Conservation (phyloP, 2,888 invertebrate species). For the Pterobdella sp. region DNA sequence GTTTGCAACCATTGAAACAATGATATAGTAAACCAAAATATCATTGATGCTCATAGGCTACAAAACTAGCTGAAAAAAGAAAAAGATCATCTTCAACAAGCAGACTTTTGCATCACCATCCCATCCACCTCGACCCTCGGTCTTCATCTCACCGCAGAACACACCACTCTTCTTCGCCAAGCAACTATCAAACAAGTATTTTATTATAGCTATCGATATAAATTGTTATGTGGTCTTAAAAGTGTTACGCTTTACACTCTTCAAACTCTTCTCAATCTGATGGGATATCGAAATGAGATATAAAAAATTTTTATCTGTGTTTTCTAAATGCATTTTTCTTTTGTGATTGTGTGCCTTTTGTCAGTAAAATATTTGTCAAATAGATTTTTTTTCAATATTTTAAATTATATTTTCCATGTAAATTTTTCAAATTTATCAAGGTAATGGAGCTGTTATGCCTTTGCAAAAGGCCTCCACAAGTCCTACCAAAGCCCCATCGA, state of each 20-base stretch:
- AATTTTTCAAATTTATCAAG: background rate
- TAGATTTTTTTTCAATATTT: background rate
- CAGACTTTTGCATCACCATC: background rate
- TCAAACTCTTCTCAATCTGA: no score
- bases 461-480: background rate
- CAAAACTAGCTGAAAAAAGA: background rate
- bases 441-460: background rate
- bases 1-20: no score
- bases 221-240: no score
- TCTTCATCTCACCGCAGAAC: background rate
- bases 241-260: no score
- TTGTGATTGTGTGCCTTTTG: background rate
- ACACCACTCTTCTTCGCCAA: conserved; percentile 3
- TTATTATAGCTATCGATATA: no score
- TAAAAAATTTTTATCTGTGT: background rate
- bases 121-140: background rate
- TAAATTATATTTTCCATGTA: background rate
- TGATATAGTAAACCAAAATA: no score
- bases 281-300: no score
- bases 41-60: no score
- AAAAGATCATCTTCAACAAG: background rate
- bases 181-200: background rate
- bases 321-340: background rate
- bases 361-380: background rate
- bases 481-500: conserved; percentile 7